Evolutionary conservation across 2,113 vertebrate genomes (phyloP).

Genomic region (Strigops habroptila): DNA sequence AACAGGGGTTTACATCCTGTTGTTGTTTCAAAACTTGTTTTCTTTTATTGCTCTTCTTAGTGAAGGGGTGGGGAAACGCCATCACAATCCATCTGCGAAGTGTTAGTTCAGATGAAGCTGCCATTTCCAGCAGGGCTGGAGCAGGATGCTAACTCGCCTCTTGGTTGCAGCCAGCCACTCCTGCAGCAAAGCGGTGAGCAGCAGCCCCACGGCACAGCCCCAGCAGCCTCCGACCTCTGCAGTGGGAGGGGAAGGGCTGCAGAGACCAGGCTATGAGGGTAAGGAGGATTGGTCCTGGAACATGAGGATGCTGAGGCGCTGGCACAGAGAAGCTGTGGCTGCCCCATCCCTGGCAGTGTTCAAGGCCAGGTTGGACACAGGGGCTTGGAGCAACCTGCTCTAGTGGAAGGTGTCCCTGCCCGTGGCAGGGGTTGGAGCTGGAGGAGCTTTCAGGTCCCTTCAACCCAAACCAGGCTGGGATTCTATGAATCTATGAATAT

Average conservation of each 20-base stretch:
- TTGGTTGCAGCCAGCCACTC: neutral
- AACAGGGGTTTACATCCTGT: accelerated
- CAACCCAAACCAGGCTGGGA: accelerated
- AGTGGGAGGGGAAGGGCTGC: neutral
- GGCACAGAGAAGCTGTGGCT: neutral
- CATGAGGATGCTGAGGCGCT: neutral
- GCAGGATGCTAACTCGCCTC: neutral
- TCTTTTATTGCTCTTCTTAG: neutral
- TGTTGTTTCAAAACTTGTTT: accelerated
- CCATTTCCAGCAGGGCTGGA: neutral
- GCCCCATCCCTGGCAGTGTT: neutral
- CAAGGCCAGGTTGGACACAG: neutral
- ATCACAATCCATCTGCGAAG: neutral
- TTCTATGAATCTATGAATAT: neutral
- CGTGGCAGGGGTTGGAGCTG: neutral
- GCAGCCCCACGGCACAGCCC: neutral
- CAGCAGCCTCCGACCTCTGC: accelerated
- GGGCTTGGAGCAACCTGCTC: neutral
- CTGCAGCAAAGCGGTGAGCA: neutral
- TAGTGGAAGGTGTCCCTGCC: neutral
- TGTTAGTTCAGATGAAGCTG: neutral
- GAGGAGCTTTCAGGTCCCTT: neutral
- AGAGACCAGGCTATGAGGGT: neutral
- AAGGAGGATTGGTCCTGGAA: neutral
- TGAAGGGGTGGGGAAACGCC: neutral